A percentile compares a stretch with the other conserved stretches of the same genome.
These are phyloP conservation scores for Pangasianodon gigas DNA, from an alignment of 2,113 vertebrate genomes.

Conservation along the genomic window DNA sequence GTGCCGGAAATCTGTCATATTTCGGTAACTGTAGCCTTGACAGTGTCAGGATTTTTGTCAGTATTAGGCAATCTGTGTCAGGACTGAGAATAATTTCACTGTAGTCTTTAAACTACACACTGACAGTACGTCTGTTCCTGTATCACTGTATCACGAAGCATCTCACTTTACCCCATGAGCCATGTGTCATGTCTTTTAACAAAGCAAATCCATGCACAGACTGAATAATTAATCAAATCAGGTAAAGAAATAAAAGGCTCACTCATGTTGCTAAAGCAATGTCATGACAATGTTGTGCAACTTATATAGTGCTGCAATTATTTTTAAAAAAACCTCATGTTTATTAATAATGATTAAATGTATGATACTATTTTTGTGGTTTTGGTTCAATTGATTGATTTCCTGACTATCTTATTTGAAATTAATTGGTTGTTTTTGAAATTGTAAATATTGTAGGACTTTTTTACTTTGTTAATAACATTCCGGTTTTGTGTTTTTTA, in stretches of 20 bases:
- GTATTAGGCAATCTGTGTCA: not conserved
- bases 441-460: constrained; percentile 59
- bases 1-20: not conserved
- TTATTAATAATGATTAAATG: constrained; percentile 52
- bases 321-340: constrained; percentile 49
- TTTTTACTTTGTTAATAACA: constrained; percentile 71
- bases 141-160: constrained; percentile 51
- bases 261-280: constrained; percentile 42
- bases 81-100: constrained; percentile 2
- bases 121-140: not conserved
- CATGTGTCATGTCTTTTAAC: constrained; percentile 58
- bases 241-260: constrained; percentile 43
- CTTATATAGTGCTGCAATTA: constrained; percentile 53
- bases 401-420: constrained; percentile 53
- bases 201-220: constrained; percentile 41
- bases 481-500: constrained; percentile 67
- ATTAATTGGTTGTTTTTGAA: constrained; percentile 57
- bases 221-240: constrained; percentile 30
- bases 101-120: not conserved
- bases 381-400: constrained; percentile 44
- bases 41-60: constrained; percentile 16
- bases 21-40: constrained; percentile 5
- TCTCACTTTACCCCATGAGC: constrained; percentile 57
- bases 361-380: constrained; percentile 53
- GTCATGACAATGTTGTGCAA: constrained; percentile 37